Evolutionary conservation across 2,113 vertebrate species (phyloP).

Genomic region (Choloepus hoffmanni): DNA sequence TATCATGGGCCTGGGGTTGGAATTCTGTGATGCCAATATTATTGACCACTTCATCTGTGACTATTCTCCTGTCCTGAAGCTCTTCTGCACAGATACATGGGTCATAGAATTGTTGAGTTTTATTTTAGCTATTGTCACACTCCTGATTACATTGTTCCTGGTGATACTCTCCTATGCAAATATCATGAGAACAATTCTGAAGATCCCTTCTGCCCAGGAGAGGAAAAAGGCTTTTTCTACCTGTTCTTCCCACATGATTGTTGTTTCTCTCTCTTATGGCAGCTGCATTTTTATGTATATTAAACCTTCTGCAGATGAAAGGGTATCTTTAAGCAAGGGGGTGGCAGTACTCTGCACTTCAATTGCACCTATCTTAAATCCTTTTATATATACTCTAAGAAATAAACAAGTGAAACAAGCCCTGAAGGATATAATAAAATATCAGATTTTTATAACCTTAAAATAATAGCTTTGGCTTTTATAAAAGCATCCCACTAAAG

Average conservation of each 20-base stretch:
- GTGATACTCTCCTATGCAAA: background rate
- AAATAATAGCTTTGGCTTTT: background rate
- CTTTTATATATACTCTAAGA: conserved; percentile 40
- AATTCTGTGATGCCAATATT: background rate
- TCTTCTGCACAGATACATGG: background rate
- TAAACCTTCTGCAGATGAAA: too few species aligned
- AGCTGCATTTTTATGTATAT: too few species aligned
- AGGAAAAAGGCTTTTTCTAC: conserved; percentile 12
- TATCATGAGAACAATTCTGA: background rate
- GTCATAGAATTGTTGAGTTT: background rate
- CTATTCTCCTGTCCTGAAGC: background rate
- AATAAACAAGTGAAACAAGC: conserved; percentile 62
- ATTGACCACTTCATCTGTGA: background rate
- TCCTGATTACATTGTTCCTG: background rate
- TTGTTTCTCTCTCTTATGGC: too few species aligned
- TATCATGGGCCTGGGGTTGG: background rate
- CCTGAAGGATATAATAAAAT: background rate
- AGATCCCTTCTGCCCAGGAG: background rate
- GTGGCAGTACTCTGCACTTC: too few species aligned
- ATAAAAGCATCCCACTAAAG: background rate
- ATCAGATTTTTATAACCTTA: background rate
- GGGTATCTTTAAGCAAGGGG: too few species aligned
- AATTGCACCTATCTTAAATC: too few species aligned
- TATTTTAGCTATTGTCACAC: background rate
- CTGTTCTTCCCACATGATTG: background rate